Evolutionary conservation across 2,888 invertebrate genomes (phyloP).

Genomic region (Lepas anatifera): DNA sequence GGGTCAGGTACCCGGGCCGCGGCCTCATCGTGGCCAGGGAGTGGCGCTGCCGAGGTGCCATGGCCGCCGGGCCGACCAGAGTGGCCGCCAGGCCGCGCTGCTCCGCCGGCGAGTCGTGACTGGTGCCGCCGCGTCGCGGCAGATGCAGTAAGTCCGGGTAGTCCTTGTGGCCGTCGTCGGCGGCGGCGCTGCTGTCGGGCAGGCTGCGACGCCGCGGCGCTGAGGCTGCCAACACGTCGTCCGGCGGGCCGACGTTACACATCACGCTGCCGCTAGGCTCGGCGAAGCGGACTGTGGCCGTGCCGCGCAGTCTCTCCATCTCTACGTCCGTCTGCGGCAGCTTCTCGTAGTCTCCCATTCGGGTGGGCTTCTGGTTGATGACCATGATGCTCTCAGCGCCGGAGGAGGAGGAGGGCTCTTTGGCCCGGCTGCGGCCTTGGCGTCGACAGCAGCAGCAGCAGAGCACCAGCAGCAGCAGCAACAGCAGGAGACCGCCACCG

Average conservation of each 20-base stretch:
- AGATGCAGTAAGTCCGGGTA: constrained; percentile 37
- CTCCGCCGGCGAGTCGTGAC: not conserved
- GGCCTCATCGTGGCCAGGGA: constrained; percentile 13
- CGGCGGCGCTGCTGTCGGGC: constrained; percentile 18
- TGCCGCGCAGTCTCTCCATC: constrained; percentile 18
- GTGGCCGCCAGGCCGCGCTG: constrained; percentile 6
- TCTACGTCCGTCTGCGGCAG: constrained; percentile 27
- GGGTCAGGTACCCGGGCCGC: constrained; percentile 28
- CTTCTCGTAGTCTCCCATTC: constrained; percentile 25
- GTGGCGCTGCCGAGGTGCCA: constrained; percentile 18
- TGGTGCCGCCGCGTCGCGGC: constrained; percentile 17
- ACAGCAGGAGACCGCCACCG: constrained; percentile 24
- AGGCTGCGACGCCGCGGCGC: not conserved
- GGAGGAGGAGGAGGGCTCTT: constrained; percentile 30
- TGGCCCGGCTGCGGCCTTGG: constrained; percentile 34
- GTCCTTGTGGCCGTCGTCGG: constrained; percentile 35
- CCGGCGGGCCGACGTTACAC: constrained; percentile 27
- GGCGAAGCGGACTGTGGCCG: not conserved
- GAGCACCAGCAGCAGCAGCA: constrained; percentile 42
- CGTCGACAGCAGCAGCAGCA: constrained; percentile 43
- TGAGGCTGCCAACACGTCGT: constrained; percentile 15
- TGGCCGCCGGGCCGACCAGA: constrained; percentile 19
- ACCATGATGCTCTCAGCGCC: constrained; percentile 65
- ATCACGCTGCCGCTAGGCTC: constrained; percentile 44
- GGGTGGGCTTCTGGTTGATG: constrained; percentile 35